phyloP scores from a whole-genome alignment of 2,113 vertebrate species.

The Otis tarda region DNA sequence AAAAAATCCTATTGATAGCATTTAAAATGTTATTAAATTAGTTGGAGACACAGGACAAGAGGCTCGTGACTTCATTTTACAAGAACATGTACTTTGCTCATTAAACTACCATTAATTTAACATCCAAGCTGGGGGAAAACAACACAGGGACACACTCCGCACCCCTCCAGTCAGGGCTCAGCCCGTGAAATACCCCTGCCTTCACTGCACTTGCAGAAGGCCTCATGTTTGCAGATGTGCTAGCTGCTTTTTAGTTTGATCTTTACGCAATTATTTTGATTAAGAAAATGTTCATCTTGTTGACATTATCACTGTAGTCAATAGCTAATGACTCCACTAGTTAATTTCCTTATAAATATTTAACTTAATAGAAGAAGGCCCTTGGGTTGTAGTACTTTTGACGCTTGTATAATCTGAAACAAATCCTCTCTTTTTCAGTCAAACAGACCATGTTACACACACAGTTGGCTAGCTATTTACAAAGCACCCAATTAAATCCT shows the following conservation, averaged over 20 bases:
- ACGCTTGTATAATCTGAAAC: conserved; percentile 75
- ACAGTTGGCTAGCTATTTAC: conserved; percentile 78
- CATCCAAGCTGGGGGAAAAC: neutral
- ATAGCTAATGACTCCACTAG: conserved; percentile 35
- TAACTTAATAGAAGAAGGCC: conserved; percentile 65
- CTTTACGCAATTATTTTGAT: conserved; percentile 29
- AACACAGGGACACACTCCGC: neutral
- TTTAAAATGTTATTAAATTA: neutral
- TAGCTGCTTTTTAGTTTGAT: neutral
- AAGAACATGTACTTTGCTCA: neutral
- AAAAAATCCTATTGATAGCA: neutral
- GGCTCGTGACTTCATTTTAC: neutral
- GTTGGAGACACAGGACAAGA: neutral
- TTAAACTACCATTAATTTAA: neutral
- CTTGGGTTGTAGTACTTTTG: conserved; percentile 70
- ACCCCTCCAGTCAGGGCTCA: neutral
- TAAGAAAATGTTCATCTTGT: conserved; percentile 33
- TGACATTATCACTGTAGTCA: conserved; percentile 35
- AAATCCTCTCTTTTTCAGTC: conserved; percentile 76
- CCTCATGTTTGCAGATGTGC: neutral
- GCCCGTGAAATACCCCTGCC: neutral
- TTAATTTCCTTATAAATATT: conserved; percentile 74
- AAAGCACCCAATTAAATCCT: conserved; percentile 82
- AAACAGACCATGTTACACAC: conserved; percentile 72
- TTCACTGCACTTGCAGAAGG: neutral